A percentile compares a stretch with the other conserved stretches of the same genome.
These are phyloP conservation scores for Berghia stephanieae DNA, from an alignment of 1,140 invertebrate species.

Conservation along the genomic window DNA sequence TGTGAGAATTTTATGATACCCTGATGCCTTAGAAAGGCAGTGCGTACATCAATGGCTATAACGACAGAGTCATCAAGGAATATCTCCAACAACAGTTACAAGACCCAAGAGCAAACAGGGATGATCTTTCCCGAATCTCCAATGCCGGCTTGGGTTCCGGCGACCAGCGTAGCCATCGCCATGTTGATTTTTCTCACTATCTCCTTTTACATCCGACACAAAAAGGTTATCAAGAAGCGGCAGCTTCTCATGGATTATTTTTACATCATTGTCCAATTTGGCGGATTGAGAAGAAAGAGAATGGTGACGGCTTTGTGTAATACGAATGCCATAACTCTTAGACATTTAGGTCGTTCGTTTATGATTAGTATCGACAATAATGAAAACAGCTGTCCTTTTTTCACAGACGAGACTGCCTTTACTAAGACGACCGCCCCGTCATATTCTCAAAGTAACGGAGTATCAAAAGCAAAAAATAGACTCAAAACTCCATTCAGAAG, in stretches of 20 bases:
- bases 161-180: constrained; percentile 11
- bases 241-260: constrained; percentile 31
- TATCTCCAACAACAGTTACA: too few relatives aligned
- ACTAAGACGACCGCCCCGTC: neutral
- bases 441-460: constrained; percentile 1
- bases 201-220: constrained; percentile 28
- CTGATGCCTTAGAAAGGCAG: too few relatives aligned
- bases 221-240: constrained; percentile 27
- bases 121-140: neutral
- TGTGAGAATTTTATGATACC: too few relatives aligned
- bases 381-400: constrained; percentile 28
- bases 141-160: constrained; percentile 26
- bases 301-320: constrained; percentile 30
- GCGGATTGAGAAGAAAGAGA: constrained; percentile 20
- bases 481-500: neutral
- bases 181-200: constrained; percentile 24
- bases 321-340: constrained; percentile 26
- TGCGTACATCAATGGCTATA: too few relatives aligned
- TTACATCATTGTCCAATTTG: constrained; percentile 31
- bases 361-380: constrained; percentile 20
- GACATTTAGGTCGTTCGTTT: constrained; percentile 26
- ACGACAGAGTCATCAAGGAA: too few relatives aligned
- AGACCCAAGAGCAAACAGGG: too few relatives aligned
- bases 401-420: neutral
- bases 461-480: neutral